Evolutionary conservation across 2,113 vertebrate genomes (phyloP), one percentile per base, ranked within the genome.

Genomic region (Tonatia bakeri): DNA sequence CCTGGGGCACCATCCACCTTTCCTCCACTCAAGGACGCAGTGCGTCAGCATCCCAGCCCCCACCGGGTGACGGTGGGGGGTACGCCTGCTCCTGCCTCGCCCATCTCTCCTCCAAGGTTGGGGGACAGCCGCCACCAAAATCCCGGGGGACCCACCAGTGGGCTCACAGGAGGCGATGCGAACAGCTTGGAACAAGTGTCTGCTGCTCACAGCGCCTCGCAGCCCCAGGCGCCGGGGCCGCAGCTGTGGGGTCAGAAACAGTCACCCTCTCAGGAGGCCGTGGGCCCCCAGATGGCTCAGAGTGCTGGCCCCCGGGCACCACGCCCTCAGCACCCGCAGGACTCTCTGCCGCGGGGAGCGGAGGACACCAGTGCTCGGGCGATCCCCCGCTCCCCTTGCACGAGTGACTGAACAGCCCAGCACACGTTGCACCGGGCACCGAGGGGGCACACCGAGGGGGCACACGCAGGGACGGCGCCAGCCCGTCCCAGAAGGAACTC

Each of bases 1-100:
- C 52, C 43, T n/a, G n/a, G 56, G 47, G 31, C 47, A 20, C 4
- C 4, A 8, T 24, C 16, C 16, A 22, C 8, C 6, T 61, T 76
- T 47, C 12, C 5, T 26, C 17, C 15, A 24, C 31, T 69, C 7
- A 36, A 5, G 38, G 16, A 59, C 3, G 0, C 0, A 69, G 43
- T 7, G 4, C 24, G 16, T 17, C 3, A 31, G 87, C 20, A 11
- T 4, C 67, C 52, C 0, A 0, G 11, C 38, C 24, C 56, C 7
- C 0, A 54, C 3, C 36, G 10, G 0, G 26, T 0, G 4, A 31
- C 7, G 47, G n/a, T 0, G 5, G 0, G 0, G 36, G 20, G 10
- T 3, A 43, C 13, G 22, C 7, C 56, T 24, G 28, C 56, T 20
- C 52, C 52, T 54, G 52, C 52, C 70, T 40, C 67, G 24, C 24